Evolutionary conservation across 1,140 invertebrate genomes (phyloP), one percentile per base, ranked within the genome.

Genomic region (Venturia canescens): DNA sequence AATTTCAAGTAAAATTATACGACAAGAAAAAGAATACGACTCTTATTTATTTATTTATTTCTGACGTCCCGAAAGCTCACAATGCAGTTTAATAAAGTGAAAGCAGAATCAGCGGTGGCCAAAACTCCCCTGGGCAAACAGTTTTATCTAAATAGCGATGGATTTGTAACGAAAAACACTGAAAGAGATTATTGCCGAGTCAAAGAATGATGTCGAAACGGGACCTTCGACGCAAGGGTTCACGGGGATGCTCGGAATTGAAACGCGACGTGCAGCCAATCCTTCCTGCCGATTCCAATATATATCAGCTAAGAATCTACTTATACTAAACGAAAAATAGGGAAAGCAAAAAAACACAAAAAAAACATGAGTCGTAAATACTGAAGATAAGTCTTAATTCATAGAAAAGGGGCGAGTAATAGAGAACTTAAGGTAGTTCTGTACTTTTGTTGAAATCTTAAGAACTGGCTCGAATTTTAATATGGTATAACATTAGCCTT

Each of bases 221-320:
- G 21, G 72, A 53, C 21, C 57, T 44, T 67, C 34, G 76, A 67
- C 60, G 76, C 29, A 67, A 48, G 53, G 76, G 31, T 44, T 67
- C 50, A 70, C 34, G 72, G 76, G 76, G 69, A 79, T 79, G 70
- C 53, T 79, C 75, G 80, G 70, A 82, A 79, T 82, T 82, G 76
- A 77, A 80, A 80, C 72, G 81, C 78, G 63, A 80, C 53, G 78
- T 76, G 67, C 72, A 79, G 81, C 71, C 78, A 80, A 83, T 84
- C 80, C 78, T 84, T 82, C 83, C 81, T 80, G 83, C 80, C 83
- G 80, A 82, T 82, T 82, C 80, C 79, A 81, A 67, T 57, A 80
- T 78, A 80, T 83, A 81, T 71, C 78, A 83, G 70, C 71, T 83
- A 50, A 74, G 77, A 77, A 63, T 81, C 78, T 83, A 83, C 50